Evolutionary conservation across 1,140 invertebrate genomes (phyloP), one percentile per base, ranked within the genome.

Genomic region (Orius insidiosus): DNA sequence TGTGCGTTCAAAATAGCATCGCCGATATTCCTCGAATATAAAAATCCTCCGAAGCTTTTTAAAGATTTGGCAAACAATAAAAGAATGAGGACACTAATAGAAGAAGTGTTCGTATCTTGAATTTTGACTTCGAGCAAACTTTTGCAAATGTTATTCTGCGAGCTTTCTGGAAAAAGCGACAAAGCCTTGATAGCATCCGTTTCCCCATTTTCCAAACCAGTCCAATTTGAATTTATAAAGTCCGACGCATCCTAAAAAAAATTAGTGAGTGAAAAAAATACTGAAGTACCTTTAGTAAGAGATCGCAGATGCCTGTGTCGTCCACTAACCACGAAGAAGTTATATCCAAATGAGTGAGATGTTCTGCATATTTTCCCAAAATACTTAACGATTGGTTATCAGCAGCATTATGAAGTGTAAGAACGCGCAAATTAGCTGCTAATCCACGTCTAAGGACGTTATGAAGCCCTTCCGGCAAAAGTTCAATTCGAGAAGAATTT

Each of bases 41-140:
- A 51, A 32, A 58, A 59, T 14, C 58, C 58, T 18, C 58, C 58
- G 9, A 58, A 43, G 7, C 54, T 55, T 36, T 54, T 52, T 32
- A 59, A 39, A 43, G 53, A 51, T n/a, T 56, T 52, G 8, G 53
- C 42, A 39, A 58, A 57, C 18, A 55, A 43, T 9, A 59, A 42
- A n/a, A 59, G 48, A 33, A 58, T 45, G 8, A 54, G 8, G 6
- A 59, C 55, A 31, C 54, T 55, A 36, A 55, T 43, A n/a, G 52
- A 50, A 33, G 56, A 53, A 5, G 58, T 59, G 45, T 59, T 59
- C 13, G 58, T 59, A 46, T 59, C 58, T 44, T 59, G 58, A 46
- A 59, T 59, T 31, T 52, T 48, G 1, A 59, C 53, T 43, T 56
- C 54, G 19, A 52, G 42, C 15, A 59, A 39, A n/a, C 51, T 55